A percentile compares a stretch with the other conserved stretches of the same genome.
Conservation (phyloP, 2,113 vertebrate species). For the Dasyprocta punctata region DNA sequence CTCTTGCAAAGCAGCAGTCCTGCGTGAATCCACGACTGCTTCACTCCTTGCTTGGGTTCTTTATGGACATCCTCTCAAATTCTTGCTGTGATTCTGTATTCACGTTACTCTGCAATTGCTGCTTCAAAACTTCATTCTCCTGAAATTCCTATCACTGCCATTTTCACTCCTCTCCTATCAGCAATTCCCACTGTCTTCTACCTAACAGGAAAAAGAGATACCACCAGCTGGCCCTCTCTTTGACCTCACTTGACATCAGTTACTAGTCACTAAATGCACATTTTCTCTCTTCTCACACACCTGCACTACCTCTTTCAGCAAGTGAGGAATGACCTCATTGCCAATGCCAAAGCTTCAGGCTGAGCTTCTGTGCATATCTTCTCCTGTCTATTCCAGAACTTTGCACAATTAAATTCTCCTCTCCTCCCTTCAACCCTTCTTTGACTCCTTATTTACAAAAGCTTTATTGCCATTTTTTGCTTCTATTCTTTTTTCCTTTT, state of each 20-base stretch:
- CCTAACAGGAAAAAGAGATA: background rate
- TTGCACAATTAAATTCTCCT: background rate
- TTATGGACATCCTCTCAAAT: background rate
- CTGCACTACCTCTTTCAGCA: background rate
- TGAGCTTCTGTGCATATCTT: background rate
- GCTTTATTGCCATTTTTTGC: background rate
- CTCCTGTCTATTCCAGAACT: background rate
- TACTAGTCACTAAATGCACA: background rate
- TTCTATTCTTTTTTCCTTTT: background rate
- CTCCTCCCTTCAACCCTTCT: background rate
- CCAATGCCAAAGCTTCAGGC: background rate
- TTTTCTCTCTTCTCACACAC: background rate
- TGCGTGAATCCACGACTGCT: background rate
- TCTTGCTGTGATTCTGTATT: background rate
- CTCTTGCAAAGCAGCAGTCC: background rate
- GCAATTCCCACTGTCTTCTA: background rate
- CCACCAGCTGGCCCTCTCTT: background rate
- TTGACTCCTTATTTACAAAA: background rate
- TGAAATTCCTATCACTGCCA: background rate
- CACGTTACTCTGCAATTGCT: background rate
- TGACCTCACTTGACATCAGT: fast-evolving
- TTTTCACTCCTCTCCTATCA: background rate
- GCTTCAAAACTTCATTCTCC: background rate
- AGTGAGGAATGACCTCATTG: background rate
- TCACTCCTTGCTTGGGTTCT: background rate